phyloP scores from a whole-genome alignment of 1,140 invertebrate genomes.

The Sitophilus oryzae region DNA sequence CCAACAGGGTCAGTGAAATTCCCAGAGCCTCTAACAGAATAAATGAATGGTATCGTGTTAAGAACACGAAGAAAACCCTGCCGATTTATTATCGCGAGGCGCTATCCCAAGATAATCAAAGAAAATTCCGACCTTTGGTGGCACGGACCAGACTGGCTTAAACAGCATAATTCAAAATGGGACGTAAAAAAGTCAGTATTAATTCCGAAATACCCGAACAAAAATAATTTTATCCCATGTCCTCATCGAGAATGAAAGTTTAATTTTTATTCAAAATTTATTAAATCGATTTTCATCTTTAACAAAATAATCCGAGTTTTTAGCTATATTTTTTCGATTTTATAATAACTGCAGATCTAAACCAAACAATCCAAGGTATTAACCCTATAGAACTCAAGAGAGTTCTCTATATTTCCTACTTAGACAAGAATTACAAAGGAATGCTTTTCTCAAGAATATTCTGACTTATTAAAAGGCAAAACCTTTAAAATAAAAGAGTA shows the following conservation, averaged over 20 bases:
- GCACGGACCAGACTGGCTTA: constrained; percentile 21
- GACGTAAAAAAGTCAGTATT: too few relatives aligned
- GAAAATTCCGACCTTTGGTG: constrained; percentile 18
- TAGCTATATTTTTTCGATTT: constrained; percentile 5
- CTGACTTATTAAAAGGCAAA: constrained; percentile 8
- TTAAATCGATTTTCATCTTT: constrained; percentile 7
- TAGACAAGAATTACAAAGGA: constrained; percentile 6
- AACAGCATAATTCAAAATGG: not conserved
- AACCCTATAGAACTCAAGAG: not conserved
- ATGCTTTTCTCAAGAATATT: constrained; percentile 11
- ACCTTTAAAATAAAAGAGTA: constrained; percentile 9
- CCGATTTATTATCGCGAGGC: constrained; percentile 15
- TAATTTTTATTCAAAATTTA: too few relatives aligned
- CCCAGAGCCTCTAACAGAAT: too few relatives aligned
- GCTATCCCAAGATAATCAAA: not conserved
- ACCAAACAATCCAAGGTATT: not conserved
- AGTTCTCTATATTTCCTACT: constrained; percentile 1
- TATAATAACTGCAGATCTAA: constrained; percentile 14
- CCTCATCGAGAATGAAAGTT: not conserved
- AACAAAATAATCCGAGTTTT: constrained; percentile 10
- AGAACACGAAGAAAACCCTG: constrained; percentile 13
- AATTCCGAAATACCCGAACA: constrained; percentile 1
- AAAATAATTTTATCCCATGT: not conserved
- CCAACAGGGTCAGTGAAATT: too few relatives aligned
- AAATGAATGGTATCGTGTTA: constrained; percentile 16